A percentile compares a stretch with the other conserved stretches of the same genome.
These are phyloP conservation scores for Cephus spinipes DNA, from an alignment of 2,888 invertebrate genomes.

Conservation along the genomic window DNA sequence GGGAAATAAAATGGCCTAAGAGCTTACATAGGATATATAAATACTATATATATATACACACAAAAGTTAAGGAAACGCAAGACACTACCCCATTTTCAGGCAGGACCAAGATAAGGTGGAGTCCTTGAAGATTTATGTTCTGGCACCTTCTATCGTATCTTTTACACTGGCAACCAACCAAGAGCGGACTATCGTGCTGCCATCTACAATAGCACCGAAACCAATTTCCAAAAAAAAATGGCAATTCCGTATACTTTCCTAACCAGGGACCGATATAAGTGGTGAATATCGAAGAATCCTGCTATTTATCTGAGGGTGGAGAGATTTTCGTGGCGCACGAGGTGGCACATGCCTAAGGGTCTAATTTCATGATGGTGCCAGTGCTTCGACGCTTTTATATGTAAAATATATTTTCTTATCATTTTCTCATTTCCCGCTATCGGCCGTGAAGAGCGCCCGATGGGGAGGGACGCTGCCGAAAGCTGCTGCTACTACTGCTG, in stretches of 20 bases:
- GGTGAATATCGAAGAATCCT: not conserved
- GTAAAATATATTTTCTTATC: slow-evolving; percentile 42
- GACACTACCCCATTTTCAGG: slow-evolving; percentile 51
- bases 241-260: not conserved
- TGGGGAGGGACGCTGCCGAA: slow-evolving; percentile 10
- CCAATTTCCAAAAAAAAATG: not conserved
- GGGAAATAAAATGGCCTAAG: not conserved
- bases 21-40: not conserved
- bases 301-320: not conserved
- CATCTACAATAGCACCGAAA: not conserved
- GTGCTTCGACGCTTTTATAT: slow-evolving; percentile 22
- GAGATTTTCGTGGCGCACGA: not conserved
- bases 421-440: slow-evolving; percentile 49
- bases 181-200: not conserved
- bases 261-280: not conserved
- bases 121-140: slow-evolving; percentile 57
- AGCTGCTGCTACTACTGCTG: not conserved
- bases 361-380: not conserved
- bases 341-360: not conserved
- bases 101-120: slow-evolving; percentile 53
- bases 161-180: not conserved
- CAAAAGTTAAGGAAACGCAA: not conserved
- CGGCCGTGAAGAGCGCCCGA: slow-evolving; percentile 29
- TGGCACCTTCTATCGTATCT: slow-evolving; percentile 17
- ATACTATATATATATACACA: not conserved